Base-by-base conservation (phyloP, 2,113 vertebrate genomes). In the Daubentonia madagascariensis region DNA sequence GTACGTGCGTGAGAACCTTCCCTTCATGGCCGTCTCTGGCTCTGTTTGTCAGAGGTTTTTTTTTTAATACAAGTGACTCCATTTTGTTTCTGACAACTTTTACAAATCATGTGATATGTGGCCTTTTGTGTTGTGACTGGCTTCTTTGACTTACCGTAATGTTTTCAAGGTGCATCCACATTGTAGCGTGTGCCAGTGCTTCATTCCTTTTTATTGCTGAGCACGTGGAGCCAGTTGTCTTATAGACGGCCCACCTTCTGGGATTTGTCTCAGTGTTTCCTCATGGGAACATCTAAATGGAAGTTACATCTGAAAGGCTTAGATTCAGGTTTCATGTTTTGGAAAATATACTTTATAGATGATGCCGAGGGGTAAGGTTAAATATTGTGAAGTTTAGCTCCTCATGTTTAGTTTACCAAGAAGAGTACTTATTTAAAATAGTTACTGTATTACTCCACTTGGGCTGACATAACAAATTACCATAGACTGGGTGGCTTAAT, bases 161-260 rank as follows among this genome's bases (percentile, higher is more conserved):
- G 32, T 43, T 43, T 52, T 22, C 48, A 23, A 9, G 68, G 13
- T 7, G 40, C 43, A 9, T 28, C 37, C 13, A 4, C 35, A 11
- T 32, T 1, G n/a, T 14, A 0, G 25, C 12, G 59, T 8, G 0
- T 14, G 40, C 22, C 35, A 1, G 22, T 7, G 0, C 17, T 35
- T 43, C 37, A 3, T 78, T 67, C 67, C 37, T 89, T n/a, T 52
- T 25, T 18, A 2, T n/a, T 84, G n/a, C 57, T 3, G 8, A n/a
- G 5, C 8, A 28, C 28, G 8, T 17, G 0, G 1, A 37, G 32
- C 61, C 45, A 20, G 5, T 32, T 40, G 25, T 70, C 32, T 48
- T 4, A 0, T 0, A 18, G 76, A 1, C 43, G 11, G 8, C 20
- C 52, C 10, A 48, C 30, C 35, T 22, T 50, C 63, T n/a, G 73